Base-by-base conservation (phyloP, 2,888 invertebrate genomes). In the Pseudococcus viburni region DNA sequence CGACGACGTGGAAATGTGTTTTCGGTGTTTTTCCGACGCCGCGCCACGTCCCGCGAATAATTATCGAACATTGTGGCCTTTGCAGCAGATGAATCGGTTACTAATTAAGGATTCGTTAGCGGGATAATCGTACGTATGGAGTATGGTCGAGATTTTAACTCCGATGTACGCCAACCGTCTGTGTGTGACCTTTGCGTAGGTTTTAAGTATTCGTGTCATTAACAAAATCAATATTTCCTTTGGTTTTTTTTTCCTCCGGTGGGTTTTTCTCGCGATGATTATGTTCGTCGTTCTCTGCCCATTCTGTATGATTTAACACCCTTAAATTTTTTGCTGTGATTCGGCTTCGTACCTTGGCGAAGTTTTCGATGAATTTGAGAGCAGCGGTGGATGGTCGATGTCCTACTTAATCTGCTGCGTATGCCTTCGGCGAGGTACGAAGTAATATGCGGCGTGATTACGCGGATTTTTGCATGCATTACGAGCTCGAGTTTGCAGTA, bases 221-320 rank as follows among this genome's bases (percentile, higher is more conserved):
- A 85, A 39, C 39, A 59, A 59, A 59, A 85, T 55, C 85, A 55
- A 59, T 85, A 85, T 51, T 84, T 55, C 9, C 26, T 33, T 26
- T 73, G 19, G 8, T 64, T 33, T 77, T 77, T 39, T 77, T 17
- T 77, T 83, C 22, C 11, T 19, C 22, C 0, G 15, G 15, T 73
- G 26, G 26, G 26, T 73, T 33, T 73, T 9, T 68, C 11, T 12
- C 68, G 1, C 0, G 68, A 12, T 68, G 11, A 26, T 22, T 26
- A 26, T 33, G 26, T 68, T 68, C 11, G 26, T 26, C 68, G 12
- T 11, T 7, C 11, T 26, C 6, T 7, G n/a, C 59, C 59, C 59
- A 0, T n/a, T 59, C n/a, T 19, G 15, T 59, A 7, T n/a, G 55
- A 12, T 12, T 51, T 15, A 15, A 51, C 48, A 51, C 48, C 15